A percentile compares a stretch with the other conserved stretches of the same genome.
phyloP scores from a whole-genome alignment of 2,113 vertebrate genomes.

The Elephas maximus region DNA sequence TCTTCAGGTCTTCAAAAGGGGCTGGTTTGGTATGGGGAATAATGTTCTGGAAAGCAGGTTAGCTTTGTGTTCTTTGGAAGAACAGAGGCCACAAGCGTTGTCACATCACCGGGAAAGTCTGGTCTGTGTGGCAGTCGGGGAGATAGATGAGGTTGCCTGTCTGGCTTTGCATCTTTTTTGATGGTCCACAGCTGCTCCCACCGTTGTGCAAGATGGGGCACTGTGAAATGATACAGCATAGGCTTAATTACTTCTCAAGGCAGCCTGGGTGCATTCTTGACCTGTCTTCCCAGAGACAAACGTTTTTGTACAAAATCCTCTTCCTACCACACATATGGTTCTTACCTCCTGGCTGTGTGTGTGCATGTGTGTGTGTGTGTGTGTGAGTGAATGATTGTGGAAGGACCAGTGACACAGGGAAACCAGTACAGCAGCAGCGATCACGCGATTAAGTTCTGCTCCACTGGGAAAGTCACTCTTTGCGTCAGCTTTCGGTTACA shows the following conservation, averaged over 20 bases:
- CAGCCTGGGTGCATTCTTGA: conserved; percentile 53
- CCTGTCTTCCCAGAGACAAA: conserved; percentile 49
- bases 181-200: conserved; percentile 77
- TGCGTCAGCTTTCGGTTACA: conserved; percentile 60
- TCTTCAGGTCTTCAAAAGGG: not conserved
- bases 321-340: not conserved
- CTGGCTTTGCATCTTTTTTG: conserved; percentile 59
- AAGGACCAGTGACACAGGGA: conserved; percentile 26
- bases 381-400: not conserved
- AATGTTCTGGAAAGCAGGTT: not conserved
- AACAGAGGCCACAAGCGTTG: not conserved
- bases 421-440: conserved; percentile 17
- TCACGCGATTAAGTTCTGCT: conserved; percentile 72
- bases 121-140: not conserved
- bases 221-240: conserved; percentile 68
- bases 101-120: conserved; percentile 43
- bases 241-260: conserved; percentile 71
- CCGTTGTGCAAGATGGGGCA: conserved; percentile 73
- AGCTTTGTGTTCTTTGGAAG: not conserved
- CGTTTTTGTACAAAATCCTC: conserved; percentile 10
- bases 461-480: conserved; percentile 57
- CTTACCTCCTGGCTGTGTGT: not conserved
- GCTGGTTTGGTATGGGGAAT: not conserved
- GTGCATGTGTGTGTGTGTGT: not conserved
- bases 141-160: conserved; percentile 59